Conservation (phyloP, 2,888 invertebrate genomes). For the Isotomurus palustris region DNA sequence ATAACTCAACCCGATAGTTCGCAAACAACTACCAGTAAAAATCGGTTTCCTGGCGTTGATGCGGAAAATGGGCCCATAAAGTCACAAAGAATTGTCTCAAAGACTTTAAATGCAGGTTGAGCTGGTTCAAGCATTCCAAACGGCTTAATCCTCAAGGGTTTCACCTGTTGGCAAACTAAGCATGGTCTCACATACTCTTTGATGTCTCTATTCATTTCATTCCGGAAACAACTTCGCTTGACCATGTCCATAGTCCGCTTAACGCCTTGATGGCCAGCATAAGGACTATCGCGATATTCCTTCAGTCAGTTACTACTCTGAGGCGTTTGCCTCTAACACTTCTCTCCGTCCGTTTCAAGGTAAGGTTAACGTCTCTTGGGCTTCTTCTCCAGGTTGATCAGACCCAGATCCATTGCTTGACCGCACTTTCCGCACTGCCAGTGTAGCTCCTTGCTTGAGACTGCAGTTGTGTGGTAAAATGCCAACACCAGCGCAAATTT, state of each 20-base stretch:
- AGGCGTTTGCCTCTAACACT: too few species aligned
- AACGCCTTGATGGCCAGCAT: conserved; percentile 36
- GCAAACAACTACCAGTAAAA: conserved; percentile 27
- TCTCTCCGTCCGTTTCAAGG: too few species aligned
- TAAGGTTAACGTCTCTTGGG: too few species aligned
- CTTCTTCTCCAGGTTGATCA: too few species aligned
- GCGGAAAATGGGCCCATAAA: conserved; percentile 29
- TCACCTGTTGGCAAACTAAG: conserved; percentile 29
- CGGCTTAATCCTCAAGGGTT: conserved; percentile 15
- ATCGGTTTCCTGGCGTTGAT: conserved; percentile 7
- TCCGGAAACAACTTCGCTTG: conserved; percentile 26
- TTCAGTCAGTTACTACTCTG: too few species aligned
- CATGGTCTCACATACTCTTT: conserved; percentile 26
- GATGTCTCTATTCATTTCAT: conserved; percentile 32
- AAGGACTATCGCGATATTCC: conserved; percentile 29
- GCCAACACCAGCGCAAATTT: not conserved
- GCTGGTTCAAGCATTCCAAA: conserved; percentile 22
- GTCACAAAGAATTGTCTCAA: conserved; percentile 28
- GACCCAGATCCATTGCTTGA: too few species aligned
- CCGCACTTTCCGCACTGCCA: too few species aligned
- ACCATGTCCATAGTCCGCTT: conserved; percentile 26
- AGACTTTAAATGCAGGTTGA: conserved; percentile 3
- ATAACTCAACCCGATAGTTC: conserved; percentile 30
- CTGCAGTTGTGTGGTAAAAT: too few species aligned
- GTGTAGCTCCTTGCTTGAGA: too few species aligned